Evolutionary conservation across 2,113 vertebrate genomes (phyloP), one percentile per base, ranked within the genome.

Genomic region (Eulemur macaco): DNA sequence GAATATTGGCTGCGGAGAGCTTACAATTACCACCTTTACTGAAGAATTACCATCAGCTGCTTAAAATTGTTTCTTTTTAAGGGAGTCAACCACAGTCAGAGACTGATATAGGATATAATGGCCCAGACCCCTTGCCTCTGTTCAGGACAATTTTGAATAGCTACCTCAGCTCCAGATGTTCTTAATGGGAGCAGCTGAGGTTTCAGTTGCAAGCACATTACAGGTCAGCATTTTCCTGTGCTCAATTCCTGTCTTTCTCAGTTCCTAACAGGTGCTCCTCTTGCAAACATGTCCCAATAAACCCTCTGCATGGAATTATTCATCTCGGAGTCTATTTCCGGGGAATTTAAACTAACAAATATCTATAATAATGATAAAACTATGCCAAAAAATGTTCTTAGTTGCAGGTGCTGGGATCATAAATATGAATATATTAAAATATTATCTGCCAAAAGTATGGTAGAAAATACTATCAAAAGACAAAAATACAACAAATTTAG

Each of bases 351-450:
- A 37, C 5, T 74, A 74, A 47, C 8, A 66, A 4, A 39, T 68
- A 83, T 27, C 5, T 27, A 47, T 37, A 27, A 20, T 21, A 20
- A 50, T 21, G 54, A 52, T 74, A 68, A 47, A 84, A 34, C 8
- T n/a, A 1, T 39, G 15, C 9, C 29, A 50, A 20, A 11, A 45
- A 5, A 0, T 21, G 14, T 14, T 20, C 25, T 83, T 69, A 6
- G 34, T 23, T 52, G 18, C 37, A 82, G 20, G 6, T n/a, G 47
- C 21, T 89, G 11, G 27, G 21, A 7, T 14, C 6, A 47, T 47
- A 68, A 68, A 76, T 56, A 84, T 34, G 10, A 10, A 76, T 37
- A 15, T 45, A 56, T 56, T 56, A 56, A 20, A 3, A 52, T 58
- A 13, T 15, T 73, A 23, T 58, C 52, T 63, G 52, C 21, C 9